Conservation (phyloP, 2,113 vertebrate species). For the Aptenodytes patagonicus region DNA sequence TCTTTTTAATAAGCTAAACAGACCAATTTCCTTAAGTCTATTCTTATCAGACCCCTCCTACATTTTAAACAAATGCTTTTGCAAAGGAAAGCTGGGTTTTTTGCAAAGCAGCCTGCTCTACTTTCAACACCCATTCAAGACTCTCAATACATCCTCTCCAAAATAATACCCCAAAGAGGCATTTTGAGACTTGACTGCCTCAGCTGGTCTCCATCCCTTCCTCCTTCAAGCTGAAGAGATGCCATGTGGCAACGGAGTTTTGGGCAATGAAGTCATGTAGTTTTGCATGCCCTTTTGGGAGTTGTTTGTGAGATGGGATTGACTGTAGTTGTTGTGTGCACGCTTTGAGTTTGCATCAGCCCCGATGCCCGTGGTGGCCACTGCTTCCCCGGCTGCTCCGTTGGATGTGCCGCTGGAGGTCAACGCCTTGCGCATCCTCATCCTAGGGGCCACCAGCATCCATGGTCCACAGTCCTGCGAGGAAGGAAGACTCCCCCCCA, state of each 20-base stretch:
- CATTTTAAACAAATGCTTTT: background rate
- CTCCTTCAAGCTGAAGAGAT: background rate
- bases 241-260: background rate
- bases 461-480: fast-evolving
- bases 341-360: fast-evolving
- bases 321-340: fast-evolving
- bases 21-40: background rate
- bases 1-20: constrained; percentile 39
- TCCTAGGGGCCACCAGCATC: background rate
- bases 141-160: background rate
- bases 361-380: fast-evolving
- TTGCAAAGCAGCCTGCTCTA: background rate
- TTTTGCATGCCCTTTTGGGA: background rate
- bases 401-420: background rate
- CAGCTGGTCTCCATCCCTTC: background rate
- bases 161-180: background rate
- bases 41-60: background rate
- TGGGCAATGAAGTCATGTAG: background rate
- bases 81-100: background rate
- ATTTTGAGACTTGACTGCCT: background rate
- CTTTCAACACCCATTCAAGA: background rate
- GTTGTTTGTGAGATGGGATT: background rate
- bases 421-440: background rate
- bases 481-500: background rate
- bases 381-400: background rate